These are phyloP conservation scores for Uloborus plumipes DNA, from an alignment of 2,888 invertebrate species.

Conservation along the genomic window DNA sequence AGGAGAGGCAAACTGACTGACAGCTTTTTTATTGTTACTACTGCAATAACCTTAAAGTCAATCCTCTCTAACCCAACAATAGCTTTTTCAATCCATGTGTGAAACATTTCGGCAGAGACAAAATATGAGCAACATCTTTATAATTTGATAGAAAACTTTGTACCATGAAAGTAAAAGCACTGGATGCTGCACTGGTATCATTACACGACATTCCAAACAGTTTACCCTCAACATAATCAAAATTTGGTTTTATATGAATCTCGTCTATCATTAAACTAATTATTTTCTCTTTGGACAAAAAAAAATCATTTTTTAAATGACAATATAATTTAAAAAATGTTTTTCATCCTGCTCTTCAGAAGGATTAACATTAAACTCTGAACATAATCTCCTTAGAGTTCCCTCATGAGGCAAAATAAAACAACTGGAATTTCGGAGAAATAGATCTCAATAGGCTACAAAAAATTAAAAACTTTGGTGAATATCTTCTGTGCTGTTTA, in stretches of 20 bases:
- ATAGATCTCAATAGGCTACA: too few relatives aligned
- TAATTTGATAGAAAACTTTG: conserved; percentile 12
- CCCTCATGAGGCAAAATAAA: too few relatives aligned
- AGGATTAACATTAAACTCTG: too few relatives aligned
- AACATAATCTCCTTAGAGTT: too few relatives aligned
- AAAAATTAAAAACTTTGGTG: too few relatives aligned
- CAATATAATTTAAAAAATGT: too few relatives aligned
- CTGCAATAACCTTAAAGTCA: not conserved
- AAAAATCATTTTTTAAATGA: too few relatives aligned
- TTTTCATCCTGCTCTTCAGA: too few relatives aligned
- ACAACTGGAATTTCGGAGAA: too few relatives aligned
- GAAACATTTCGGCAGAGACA: not conserved
- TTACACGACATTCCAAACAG: conserved; percentile 16
- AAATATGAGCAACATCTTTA: conserved; percentile 33
- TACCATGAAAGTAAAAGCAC: conserved; percentile 31
- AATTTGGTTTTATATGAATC: not conserved
- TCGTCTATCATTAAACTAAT: too few relatives aligned
- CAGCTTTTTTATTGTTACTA: conserved; percentile 18
- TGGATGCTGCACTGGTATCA: conserved; percentile 4
- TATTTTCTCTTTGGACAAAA: too few relatives aligned
- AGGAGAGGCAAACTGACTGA: not conserved
- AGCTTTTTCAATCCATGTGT: not conserved
- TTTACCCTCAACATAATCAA: conserved; percentile 15
- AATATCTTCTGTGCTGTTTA: too few relatives aligned
- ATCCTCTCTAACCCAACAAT: not conserved